A percentile compares a stretch with the other conserved stretches of the same genome.
These are phyloP conservation scores for Hybos culiciformis DNA, from an alignment of 2,888 invertebrate species.

Conservation along the genomic window DNA sequence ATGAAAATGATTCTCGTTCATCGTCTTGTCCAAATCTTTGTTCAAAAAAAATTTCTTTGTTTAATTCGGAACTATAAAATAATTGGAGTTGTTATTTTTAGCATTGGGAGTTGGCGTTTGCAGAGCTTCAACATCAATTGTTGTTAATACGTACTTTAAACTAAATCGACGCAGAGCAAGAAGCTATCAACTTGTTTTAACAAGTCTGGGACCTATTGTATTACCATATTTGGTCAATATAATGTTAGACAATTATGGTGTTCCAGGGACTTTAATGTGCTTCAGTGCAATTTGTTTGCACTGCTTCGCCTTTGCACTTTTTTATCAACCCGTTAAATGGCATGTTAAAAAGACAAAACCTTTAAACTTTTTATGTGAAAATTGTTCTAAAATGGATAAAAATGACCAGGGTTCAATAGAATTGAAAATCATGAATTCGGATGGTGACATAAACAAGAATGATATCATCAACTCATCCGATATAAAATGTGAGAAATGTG, in stretches of 20 bases:
- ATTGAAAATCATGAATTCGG: too few relatives aligned
- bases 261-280: constrained; percentile 52
- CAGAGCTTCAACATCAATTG: constrained; percentile 53
- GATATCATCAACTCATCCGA: too few relatives aligned
- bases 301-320: constrained; percentile 48
- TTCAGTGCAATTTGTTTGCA: constrained; percentile 54
- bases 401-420: constrained; percentile 14
- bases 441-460: too few relatives aligned
- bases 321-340: constrained; percentile 54
- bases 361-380: too few relatives aligned
- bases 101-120: constrained; percentile 48
- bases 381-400: constrained; percentile 34
- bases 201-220: constrained; percentile 57
- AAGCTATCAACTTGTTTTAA: constrained; percentile 57
- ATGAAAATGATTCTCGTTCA: too few relatives aligned
- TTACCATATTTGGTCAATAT: constrained; percentile 57
- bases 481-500: too few relatives aligned
- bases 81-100: too few relatives aligned
- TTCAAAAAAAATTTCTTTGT: too few relatives aligned
- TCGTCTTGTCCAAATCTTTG: too few relatives aligned
- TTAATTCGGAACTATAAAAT: too few relatives aligned
- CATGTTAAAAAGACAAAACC: not conserved
- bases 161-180: constrained; percentile 54
- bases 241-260: constrained; percentile 46
- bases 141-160: constrained; percentile 62